Evolutionary conservation across 37 sponge, comb jelly and placozoan species (phyloP).

Genomic region (Chondrilla cf. caribensis): DNA sequence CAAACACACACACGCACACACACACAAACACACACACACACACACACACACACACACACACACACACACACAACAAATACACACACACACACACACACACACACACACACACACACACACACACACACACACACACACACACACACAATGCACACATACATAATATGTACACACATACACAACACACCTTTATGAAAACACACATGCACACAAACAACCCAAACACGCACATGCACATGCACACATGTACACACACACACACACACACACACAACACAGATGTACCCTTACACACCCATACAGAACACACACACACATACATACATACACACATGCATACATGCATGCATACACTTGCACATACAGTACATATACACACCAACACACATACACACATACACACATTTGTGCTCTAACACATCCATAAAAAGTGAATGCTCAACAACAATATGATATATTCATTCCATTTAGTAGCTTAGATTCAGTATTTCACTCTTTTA

Average conservation of each 20-base stretch:
- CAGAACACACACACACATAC: neutral
- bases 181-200: neutral
- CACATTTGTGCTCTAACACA: neutral
- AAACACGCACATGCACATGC: conserved; percentile 33
- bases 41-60: no score
- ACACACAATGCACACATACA: conserved; percentile 12
- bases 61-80: neutral
- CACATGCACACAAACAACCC: conserved; percentile 36
- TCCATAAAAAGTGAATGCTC: no score
- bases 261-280: no score
- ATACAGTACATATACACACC: neutral
- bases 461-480: no score
- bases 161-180: neutral
- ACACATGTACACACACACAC: conserved; percentile 27
- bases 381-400: conserved; percentile 17
- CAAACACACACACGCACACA: neutral
- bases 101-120: conserved; percentile 11
- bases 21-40: no score
- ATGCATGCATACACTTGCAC: neutral
- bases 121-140: neutral
- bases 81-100: conserved; percentile 21
- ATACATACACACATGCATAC: neutral
- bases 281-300: neutral
- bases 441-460: no score
- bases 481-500: no score